These are phyloP conservation scores for Sminthopsis crassicaudata DNA, from an alignment of 2,113 vertebrate species.

Conservation along the genomic window DNA sequence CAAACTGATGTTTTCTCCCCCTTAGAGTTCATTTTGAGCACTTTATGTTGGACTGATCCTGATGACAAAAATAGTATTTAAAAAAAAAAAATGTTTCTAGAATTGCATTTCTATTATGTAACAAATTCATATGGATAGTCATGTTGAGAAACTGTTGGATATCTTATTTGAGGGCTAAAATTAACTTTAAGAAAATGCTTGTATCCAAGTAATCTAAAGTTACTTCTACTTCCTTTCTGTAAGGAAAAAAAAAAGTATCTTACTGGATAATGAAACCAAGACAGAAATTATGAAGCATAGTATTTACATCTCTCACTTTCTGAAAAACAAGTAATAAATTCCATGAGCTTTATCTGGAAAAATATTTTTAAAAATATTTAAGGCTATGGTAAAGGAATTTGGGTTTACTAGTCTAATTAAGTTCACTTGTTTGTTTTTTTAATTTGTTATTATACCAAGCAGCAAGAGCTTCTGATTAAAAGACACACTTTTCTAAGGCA, in stretches of 20 bases:
- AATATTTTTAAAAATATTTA: neutral
- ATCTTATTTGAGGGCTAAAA: constrained; percentile 48
- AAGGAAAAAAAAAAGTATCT: constrained; percentile 51
- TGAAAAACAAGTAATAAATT: constrained; percentile 46
- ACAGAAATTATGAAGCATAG: constrained; percentile 44
- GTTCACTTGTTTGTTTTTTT: constrained; percentile 53
- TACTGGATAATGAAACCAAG: constrained; percentile 53
- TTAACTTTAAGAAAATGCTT: neutral
- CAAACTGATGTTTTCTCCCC: neutral
- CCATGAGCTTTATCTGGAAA: constrained; percentile 5
- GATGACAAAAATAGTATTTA: constrained; percentile 37
- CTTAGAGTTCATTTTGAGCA: constrained; percentile 36
- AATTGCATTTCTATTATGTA: constrained; percentile 23
- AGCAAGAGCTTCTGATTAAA: constrained; percentile 64
- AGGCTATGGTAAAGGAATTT: constrained; percentile 37
- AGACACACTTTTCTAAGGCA: constrained; percentile 68
- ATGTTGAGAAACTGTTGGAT: constrained; percentile 26
- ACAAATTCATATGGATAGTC: constrained; percentile 46
- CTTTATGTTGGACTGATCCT: constrained; percentile 35
- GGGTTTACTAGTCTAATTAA: constrained; percentile 46
- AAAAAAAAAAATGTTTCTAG: constrained; percentile 16
- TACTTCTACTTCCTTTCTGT: constrained; percentile 25
- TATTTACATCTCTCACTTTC: constrained; percentile 28
- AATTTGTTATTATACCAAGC: constrained; percentile 62
- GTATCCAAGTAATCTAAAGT: constrained; percentile 55